Conservation (phyloP, 2,113 vertebrate genomes). For the Myodes glareolus region DNA sequence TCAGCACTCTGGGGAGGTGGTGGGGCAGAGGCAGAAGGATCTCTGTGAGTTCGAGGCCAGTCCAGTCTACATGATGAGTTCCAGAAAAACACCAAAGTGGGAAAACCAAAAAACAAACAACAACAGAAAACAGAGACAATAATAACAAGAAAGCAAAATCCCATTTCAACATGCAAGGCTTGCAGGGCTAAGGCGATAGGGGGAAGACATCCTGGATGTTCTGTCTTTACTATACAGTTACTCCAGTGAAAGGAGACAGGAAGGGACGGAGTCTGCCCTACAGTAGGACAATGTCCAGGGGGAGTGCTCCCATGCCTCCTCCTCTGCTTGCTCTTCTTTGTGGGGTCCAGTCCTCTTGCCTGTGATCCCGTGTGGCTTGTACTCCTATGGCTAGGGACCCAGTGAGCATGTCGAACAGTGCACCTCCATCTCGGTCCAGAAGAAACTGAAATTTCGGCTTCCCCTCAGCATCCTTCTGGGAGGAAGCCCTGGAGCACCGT, state of each 20-base stretch:
- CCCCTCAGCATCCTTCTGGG: constrained; percentile 19
- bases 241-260: constrained; percentile 1
- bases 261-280: neutral
- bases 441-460: neutral
- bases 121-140: neutral
- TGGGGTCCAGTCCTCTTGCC: neutral
- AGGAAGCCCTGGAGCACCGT: rapidly evolving
- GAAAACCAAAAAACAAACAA: neutral
- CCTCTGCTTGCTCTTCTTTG: neutral
- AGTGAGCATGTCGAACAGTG: no score
- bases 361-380: no score
- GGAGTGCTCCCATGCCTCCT: neutral
- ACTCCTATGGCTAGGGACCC: neutral
- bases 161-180: neutral
- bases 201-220: neutral
- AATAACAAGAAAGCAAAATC: neutral
- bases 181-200: neutral
- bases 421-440: neutral
- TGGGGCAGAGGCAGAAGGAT: neutral
- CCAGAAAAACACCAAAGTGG: neutral
- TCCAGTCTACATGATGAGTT: neutral
- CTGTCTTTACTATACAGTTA: constrained; percentile 5
- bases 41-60: neutral
- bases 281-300: neutral
- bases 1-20: neutral